Conservation (phyloP, 2,888 invertebrate genomes). For the Danaus chrysippus region DNA sequence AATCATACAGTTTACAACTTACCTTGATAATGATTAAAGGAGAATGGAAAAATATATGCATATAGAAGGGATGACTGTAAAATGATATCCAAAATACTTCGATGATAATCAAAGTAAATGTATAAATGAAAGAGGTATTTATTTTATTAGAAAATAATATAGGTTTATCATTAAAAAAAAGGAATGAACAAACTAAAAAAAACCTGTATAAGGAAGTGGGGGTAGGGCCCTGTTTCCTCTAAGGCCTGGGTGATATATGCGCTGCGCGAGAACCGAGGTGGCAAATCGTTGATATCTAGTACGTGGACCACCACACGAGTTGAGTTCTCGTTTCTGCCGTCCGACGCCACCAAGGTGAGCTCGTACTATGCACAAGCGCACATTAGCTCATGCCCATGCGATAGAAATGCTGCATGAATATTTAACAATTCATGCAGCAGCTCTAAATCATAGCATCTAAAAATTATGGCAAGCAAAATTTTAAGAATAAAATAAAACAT, state of each 20-base stretch:
- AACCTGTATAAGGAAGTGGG: constrained; percentile 86
- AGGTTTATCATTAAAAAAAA: constrained; percentile 22
- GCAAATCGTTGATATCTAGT: constrained; percentile 93
- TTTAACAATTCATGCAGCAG: constrained; percentile 43
- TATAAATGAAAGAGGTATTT: not conserved
- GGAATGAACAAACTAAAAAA: constrained; percentile 51
- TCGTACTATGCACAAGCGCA: constrained; percentile 84
- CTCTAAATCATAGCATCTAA: constrained; percentile 36
- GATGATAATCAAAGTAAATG: not conserved
- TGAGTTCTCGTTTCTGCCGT: constrained; percentile 93
- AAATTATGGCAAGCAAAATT: constrained; percentile 2
- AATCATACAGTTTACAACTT: too few relatives aligned
- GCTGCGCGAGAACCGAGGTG: constrained; percentile 87
- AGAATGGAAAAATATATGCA: too few relatives aligned
- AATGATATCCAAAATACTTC: too few relatives aligned
- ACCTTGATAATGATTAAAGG: too few relatives aligned
- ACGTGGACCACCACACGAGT: constrained; percentile 90
- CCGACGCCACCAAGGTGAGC: constrained; percentile 92
- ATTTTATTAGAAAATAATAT: not conserved
- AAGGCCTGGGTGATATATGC: constrained; percentile 85
- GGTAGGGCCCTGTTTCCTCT: constrained; percentile 88
- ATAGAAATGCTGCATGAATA: constrained; percentile 39
- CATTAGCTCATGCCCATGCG: constrained; percentile 72
- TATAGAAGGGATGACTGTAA: too few relatives aligned
- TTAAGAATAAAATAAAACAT: too few relatives aligned